phyloP scores from a whole-genome alignment of 2,888 invertebrate species.

The Drosophila paramelanica region DNA sequence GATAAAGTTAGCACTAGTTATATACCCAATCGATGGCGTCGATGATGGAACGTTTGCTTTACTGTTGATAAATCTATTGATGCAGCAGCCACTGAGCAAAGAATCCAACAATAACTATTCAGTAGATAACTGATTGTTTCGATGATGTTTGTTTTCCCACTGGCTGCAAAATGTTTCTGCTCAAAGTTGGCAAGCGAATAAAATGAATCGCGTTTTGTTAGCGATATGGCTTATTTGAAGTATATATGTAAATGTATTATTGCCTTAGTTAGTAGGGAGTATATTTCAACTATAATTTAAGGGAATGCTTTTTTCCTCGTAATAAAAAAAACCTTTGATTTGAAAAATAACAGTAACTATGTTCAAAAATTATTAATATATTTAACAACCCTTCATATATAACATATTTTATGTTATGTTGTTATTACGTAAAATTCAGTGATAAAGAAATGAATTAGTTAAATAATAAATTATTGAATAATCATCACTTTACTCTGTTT shows the following conservation, averaged over 20 bases:
- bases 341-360: too few relatives aligned
- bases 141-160: slow-evolving; percentile 17
- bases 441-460: too few relatives aligned
- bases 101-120: slow-evolving; percentile 24
- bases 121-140: neutral
- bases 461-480: too few relatives aligned
- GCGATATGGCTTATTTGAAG: neutral
- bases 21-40: slow-evolving; percentile 43
- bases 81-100: slow-evolving; percentile 39
- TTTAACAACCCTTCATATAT: too few relatives aligned
- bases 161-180: neutral
- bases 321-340: too few relatives aligned
- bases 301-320: too few relatives aligned
- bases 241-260: too few relatives aligned
- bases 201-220: neutral
- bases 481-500: neutral
- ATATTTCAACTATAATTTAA: too few relatives aligned
- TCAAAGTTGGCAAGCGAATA: neutral
- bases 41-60: slow-evolving; percentile 68
- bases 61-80: slow-evolving; percentile 52
- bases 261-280: too few relatives aligned
- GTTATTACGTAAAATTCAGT: too few relatives aligned
- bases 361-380: too few relatives aligned
- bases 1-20: slow-evolving; percentile 32
- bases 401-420: too few relatives aligned